Evolutionary conservation across 1,140 invertebrate species (phyloP), one percentile per base, ranked within the genome.

Genomic region (Heliconius nattereri): DNA sequence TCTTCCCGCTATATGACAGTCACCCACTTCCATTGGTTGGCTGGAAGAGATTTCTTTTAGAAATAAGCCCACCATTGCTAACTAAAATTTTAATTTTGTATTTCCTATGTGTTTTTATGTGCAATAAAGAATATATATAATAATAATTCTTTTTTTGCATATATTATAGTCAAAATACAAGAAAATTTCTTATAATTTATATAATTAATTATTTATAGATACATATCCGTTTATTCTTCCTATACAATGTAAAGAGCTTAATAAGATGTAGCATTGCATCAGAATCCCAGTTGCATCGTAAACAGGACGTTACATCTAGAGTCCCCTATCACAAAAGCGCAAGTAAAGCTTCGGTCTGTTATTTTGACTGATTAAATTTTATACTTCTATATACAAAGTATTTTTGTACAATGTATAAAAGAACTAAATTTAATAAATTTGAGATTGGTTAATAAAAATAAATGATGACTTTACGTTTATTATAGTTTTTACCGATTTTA

Each of bases 261-360:
- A 70, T 76, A 66, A 66, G 26, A 16, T 66, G 60, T 66, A 70
- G 70, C 60, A 71, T 70, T 40, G 26, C 75, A 70, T 73, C 76
- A 73, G 16, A 29, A 71, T 79, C 75, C 74, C 76, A 86, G 85
- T 86, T 85, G 82, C 86, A 84, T 86, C 73, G 84, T 85, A 86
- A 87, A 86, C 83, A 90, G 83, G 81, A 84, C 83, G 84, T 81
- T 80, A 83, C 83, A 66, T 66, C 60, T 66, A 66, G 11, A 66
- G 23, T 66, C 60, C 13, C 60, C 60, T 66, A 66, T 66, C 60
- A 66, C 60, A 66, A 66, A 66, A 66, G 60, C 60, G 23, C 23
- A 29, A 26, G 3, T 66, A 26, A 66, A 66, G 7, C 60, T 23
- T 66, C 23, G 7, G 60, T 66, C 13, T 57, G 54, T 57, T 66